Evolutionary conservation across 2,113 vertebrate genomes (phyloP).

Genomic region (Poeciliopsis retropinna): DNA sequence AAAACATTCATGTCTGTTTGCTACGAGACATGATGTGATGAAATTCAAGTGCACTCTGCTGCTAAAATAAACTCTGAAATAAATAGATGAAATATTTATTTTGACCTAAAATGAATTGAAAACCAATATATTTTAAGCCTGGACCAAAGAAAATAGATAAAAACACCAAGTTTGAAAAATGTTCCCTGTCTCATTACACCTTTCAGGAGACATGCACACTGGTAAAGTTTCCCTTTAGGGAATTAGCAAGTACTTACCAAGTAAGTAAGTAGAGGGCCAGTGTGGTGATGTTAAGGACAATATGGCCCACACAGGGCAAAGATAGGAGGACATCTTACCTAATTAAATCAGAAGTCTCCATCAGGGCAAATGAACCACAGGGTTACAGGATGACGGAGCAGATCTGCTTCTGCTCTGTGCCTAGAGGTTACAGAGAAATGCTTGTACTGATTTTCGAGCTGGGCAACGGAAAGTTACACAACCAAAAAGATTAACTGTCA

Average conservation of each 20-base stretch:
- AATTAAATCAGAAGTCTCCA: slow-evolving; percentile 58
- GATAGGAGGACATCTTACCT: slow-evolving; percentile 47
- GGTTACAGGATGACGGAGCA: slow-evolving; percentile 8
- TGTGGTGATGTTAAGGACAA: slow-evolving; percentile 7
- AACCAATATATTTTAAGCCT: too few relatives aligned
- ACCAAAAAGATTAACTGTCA: slow-evolving; percentile 33
- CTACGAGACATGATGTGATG: too few relatives aligned
- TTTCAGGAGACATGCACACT: slow-evolving; percentile 3
- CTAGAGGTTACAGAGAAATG: slow-evolving; percentile 31
- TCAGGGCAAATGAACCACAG: slow-evolving; percentile 34
- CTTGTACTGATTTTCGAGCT: slow-evolving; percentile 37
- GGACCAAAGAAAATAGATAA: neutral
- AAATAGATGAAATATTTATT: too few relatives aligned
- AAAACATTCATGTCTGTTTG: too few relatives aligned
- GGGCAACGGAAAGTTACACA: neutral
- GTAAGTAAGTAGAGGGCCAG: slow-evolving; percentile 20
- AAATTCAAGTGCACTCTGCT: too few relatives aligned
- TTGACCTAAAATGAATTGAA: too few relatives aligned
- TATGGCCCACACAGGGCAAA: slow-evolving; percentile 30
- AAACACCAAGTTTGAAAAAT: slow-evolving; percentile 24
- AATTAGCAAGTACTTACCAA: slow-evolving; percentile 27
- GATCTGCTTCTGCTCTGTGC: slow-evolving; percentile 18
- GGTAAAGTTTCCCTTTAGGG: slow-evolving; percentile 10
- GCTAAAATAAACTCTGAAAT: too few relatives aligned
- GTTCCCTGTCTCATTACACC: neutral